Evolutionary conservation across 1,140 invertebrate species (phyloP).

Genomic region (Vanessa tameamea): DNA sequence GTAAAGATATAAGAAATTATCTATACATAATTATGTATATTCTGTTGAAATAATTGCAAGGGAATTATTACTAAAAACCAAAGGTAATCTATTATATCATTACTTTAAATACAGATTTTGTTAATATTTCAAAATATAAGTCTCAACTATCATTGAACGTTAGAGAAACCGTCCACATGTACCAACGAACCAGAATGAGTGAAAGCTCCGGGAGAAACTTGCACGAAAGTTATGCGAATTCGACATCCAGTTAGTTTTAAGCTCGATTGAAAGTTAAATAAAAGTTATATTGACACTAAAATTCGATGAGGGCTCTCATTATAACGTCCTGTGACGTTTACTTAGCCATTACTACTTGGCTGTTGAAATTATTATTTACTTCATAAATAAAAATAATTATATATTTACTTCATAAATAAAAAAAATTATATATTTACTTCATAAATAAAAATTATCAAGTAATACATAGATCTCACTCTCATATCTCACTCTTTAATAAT

Average conservation of each 20-base stretch:
- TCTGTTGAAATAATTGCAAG: too few relatives aligned
- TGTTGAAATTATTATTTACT: neutral
- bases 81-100: too few relatives aligned
- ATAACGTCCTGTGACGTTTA: neutral
- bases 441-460: too few relatives aligned
- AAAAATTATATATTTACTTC: neutral
- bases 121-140: neutral
- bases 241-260: slow-evolving; percentile 14
- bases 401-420: too few relatives aligned
- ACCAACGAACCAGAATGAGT: slow-evolving; percentile 56
- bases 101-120: neutral
- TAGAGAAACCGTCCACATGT: slow-evolving; percentile 24
- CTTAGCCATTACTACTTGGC: neutral
- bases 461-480: too few relatives aligned
- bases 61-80: too few relatives aligned
- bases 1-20: too few relatives aligned
- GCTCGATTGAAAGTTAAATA: slow-evolving; percentile 10
- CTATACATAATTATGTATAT: too few relatives aligned
- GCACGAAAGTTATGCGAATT: slow-evolving; percentile 42
- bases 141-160: neutral
- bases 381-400: too few relatives aligned
- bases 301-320: neutral
- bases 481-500: too few relatives aligned
- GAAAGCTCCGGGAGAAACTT: slow-evolving; percentile 66
- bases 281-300: neutral